A percentile compares a stretch with the other conserved stretches of the same genome.
These are phyloP conservation scores for Laticauda colubrina DNA, from an alignment of 2,113 vertebrate genomes.

Conservation along the genomic window DNA sequence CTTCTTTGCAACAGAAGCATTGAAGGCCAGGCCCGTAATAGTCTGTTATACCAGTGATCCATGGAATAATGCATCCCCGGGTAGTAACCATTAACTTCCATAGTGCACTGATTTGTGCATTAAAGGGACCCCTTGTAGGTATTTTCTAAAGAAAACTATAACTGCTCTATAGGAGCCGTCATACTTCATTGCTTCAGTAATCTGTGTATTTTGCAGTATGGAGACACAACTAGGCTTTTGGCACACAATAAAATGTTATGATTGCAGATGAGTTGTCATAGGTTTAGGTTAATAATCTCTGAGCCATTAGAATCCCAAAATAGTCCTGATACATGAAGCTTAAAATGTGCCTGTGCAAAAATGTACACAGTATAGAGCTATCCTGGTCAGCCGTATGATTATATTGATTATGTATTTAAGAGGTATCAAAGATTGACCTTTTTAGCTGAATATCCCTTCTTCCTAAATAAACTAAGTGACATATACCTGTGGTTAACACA, in stretches of 20 bases:
- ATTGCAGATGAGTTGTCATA: conserved; percentile 61
- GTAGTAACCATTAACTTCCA: conserved; percentile 48
- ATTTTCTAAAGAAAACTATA: conserved; percentile 60
- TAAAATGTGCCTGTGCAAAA: conserved; percentile 33
- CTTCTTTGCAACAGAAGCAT: neutral
- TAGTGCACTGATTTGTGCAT: conserved; percentile 55
- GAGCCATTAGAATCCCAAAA: conserved; percentile 50
- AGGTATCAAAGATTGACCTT: conserved; percentile 25
- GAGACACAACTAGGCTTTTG: conserved; percentile 42
- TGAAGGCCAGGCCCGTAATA: conserved; percentile 33
- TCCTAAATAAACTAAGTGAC: conserved; percentile 31
- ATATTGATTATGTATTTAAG: neutral
- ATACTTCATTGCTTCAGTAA: conserved; percentile 66
- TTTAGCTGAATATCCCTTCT: neutral
- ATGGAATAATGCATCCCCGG: conserved; percentile 51
- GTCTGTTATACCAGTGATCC: conserved; percentile 44
- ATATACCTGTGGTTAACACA: neutral
- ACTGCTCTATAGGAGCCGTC: conserved; percentile 59
- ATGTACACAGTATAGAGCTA: conserved; percentile 28
- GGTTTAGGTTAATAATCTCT: conserved; percentile 67
- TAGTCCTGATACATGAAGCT: conserved; percentile 26
- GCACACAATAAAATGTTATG: conserved; percentile 59
- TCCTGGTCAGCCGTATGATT: neutral
- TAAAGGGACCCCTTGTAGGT: conserved; percentile 62
- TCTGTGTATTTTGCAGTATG: conserved; percentile 53